Conservation (phyloP, 2,113 vertebrate species). For the Oreochromis aureus region DNA sequence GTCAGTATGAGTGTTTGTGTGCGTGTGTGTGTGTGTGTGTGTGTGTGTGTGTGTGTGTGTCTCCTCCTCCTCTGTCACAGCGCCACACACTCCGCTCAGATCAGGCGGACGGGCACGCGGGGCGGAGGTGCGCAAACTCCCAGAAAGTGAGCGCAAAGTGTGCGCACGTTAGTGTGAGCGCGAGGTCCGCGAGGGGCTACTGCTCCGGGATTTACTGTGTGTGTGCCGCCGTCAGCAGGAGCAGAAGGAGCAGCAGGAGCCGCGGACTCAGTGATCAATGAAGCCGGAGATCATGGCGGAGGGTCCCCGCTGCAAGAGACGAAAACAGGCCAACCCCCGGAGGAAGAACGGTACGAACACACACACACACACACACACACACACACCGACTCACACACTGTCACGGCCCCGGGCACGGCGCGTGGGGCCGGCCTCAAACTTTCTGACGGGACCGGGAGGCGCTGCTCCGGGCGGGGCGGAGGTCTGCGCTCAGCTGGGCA, state of each 20-base stretch:
- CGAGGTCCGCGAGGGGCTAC: not conserved
- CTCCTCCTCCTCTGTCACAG: slow-evolving; percentile 20
- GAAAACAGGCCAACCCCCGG: slow-evolving; percentile 96
- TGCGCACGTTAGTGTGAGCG: not conserved
- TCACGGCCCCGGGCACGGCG: not conserved
- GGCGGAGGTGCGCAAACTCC: slow-evolving; percentile 29
- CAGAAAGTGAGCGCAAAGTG: not conserved
- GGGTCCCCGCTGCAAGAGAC: slow-evolving; percentile 93
- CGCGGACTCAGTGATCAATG: slow-evolving; percentile 86
- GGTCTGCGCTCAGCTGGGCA: not conserved
- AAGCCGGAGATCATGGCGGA: slow-evolving; percentile 96
- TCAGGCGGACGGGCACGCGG: slow-evolving; percentile 40
- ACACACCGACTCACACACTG: not conserved
- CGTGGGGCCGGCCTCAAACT: not conserved
- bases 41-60: not conserved
- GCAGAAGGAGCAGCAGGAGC: slow-evolving; percentile 64
- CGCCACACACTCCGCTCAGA: slow-evolving; percentile 49
- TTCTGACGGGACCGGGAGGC: not conserved
- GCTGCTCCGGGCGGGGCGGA: not conserved
- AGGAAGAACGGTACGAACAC: slow-evolving; percentile 89
- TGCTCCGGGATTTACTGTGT: slow-evolving; percentile 21
- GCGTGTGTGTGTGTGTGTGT: not conserved
- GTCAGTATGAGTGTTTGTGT: not conserved
- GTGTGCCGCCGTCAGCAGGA: slow-evolving; percentile 76
- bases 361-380: not conserved